Evolutionary conservation across 2,797 vertebrate genomes (phyloP), one percentile per base, ranked within the genome.

Genomic region (Urocyon cinereoargenteus): DNA sequence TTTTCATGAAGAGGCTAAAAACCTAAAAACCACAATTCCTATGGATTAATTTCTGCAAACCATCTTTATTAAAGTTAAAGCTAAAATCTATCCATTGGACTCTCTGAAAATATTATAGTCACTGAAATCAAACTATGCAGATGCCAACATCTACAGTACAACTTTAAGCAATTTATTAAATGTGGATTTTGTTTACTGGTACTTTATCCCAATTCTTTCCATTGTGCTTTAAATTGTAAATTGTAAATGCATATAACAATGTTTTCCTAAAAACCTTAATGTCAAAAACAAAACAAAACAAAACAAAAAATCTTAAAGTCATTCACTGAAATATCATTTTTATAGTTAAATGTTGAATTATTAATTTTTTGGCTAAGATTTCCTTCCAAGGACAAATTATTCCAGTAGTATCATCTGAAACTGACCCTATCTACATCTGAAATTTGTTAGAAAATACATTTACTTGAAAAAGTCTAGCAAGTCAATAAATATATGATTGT

Each of bases 311-410:
- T 4, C 12, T 75, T 83, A 90, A 75, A 75, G 91, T 89, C 22
- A 51, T 51, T 83, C 62, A 64, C 61, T 40, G 7, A 96, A 95
- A 84, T 51, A 10, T 4, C 57, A 86, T 73, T 90, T 62, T 95
- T 49, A 78, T 45, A 28, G 19, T 78, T 89, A 85, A 96, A 34
- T 26, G 13, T 18, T 72, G 21, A 81, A 40, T 53, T 90, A 64
- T 16, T 92, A 59, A 0, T 81, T 92, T 70, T 92, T 16, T 66
- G 18, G 28, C 49, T 59, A 93, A 73, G 36, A 90, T 79, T 93
- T 79, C 53, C 51, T 34, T 64, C 49, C 59, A 78, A 83, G 51
- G 18, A 96, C 12, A 91, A 96, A 68, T 82, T 95, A 85, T 59
- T 83, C 13, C 26, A 87, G 72, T 15, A 78, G 45, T 94, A 64